phyloP scores from a whole-genome alignment of 2,888 invertebrate genomes.

The Tipula lateralis region DNA sequence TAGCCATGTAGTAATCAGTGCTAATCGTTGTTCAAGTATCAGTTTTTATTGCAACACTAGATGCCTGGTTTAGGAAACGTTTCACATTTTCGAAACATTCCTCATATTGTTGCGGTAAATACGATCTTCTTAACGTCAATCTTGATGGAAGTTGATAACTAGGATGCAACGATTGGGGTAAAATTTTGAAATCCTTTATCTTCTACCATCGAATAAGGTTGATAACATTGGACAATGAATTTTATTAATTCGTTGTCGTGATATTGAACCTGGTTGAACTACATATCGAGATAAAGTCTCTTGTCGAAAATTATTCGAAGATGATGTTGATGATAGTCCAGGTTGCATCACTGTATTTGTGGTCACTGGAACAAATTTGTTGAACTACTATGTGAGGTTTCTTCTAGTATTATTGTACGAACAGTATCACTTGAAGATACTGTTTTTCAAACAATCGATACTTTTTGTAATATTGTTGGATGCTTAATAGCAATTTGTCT shows the following conservation, averaged over 20 bases:
- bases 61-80: background rate
- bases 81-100: background rate
- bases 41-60: background rate
- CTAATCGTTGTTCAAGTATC: background rate
- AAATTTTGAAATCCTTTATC: background rate
- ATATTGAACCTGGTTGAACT: background rate
- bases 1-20: background rate
- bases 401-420: no score
- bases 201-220: no score
- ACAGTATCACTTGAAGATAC: no score
- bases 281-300: background rate
- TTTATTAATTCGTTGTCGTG: background rate
- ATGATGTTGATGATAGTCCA: no score
- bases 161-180: background rate
- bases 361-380: no score
- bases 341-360: no score
- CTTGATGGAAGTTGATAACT: background rate
- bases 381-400: no score
- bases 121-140: background rate
- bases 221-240: background rate
- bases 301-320: no score
- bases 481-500: background rate
- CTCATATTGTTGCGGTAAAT: background rate
- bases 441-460: no score
- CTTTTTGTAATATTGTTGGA: background rate